These are phyloP conservation scores for Menidia menidia DNA, from an alignment of 2,797 vertebrate genomes.

Conservation along the genomic window DNA sequence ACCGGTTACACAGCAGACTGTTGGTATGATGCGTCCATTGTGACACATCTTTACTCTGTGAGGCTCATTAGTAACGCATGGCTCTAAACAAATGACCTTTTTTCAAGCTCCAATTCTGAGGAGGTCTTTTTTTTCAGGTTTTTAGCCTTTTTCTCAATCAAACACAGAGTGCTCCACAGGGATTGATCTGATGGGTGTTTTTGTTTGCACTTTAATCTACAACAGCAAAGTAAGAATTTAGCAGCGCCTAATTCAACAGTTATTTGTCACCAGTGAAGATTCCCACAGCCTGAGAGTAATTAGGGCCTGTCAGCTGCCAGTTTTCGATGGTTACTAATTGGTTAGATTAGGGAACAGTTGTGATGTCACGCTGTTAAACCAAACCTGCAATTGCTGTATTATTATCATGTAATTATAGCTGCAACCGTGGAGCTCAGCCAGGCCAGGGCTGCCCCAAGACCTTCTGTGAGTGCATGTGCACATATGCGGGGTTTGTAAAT, in stretches of 20 bases:
- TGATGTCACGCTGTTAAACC: constrained; percentile 72
- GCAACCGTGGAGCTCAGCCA: constrained; percentile 22
- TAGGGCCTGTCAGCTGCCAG: constrained; percentile 29
- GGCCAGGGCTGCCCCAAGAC: constrained; percentile 41
- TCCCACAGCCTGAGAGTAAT: constrained; percentile 58
- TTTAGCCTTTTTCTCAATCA: no score
- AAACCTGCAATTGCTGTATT: constrained; percentile 61
- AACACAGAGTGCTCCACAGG: no score
- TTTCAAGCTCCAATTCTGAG: background rate
- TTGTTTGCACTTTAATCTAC: background rate
- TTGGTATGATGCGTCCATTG: constrained; percentile 27
- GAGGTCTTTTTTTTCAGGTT: background rate
- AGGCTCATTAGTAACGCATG: constrained; percentile 49
- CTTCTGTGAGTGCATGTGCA: constrained; percentile 18
- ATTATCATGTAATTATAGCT: constrained; percentile 71
- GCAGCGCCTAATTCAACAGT: constrained; percentile 15
- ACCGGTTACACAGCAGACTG: constrained; percentile 18
- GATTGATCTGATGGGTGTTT: background rate
- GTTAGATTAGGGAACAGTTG: constrained; percentile 62
- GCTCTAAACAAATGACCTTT: background rate
- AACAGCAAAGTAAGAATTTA: constrained; percentile 2
- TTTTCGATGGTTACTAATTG: constrained; percentile 70
- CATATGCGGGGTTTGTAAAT: constrained; percentile 14
- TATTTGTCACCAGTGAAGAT: constrained; percentile 32
- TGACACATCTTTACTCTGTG: constrained; percentile 1